Evolutionary conservation across 2,113 vertebrate genomes (phyloP), one percentile per base, ranked within the genome.

Genomic region (Tricholaema leucomelas): DNA sequence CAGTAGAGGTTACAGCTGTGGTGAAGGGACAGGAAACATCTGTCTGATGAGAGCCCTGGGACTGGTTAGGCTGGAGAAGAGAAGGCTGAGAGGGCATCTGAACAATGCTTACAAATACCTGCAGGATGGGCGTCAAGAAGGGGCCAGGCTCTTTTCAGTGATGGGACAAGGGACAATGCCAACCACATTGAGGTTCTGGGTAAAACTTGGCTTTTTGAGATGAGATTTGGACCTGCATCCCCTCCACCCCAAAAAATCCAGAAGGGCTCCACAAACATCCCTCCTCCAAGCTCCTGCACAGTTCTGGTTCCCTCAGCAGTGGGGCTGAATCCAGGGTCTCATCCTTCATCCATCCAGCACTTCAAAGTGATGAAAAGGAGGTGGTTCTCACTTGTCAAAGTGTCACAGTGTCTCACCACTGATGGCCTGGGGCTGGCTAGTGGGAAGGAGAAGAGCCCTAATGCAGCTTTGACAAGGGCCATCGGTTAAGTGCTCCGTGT

Each of bases 251-350:
- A 31, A 70, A 63, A 40, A 5, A 9, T 9, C 25, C 18, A 8
- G 18, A 25, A 52, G 14, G 1, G 15, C 25, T 44, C 28, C 72
- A 16, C 36, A 35, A 46, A 60, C 24, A 20, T 9, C 61, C 66
- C 23, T 20, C 30, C n/a, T 15, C 46, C 33, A 19, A 11, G 15
- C 11, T 27, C 15, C 30, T 0, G 1, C 0, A 1, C 15, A 20
- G 12, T 9, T 4, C 28, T 0, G 0, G 21, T 44, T 25, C 21
- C 55, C 52, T 21, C 82, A 28, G 31, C 0, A 2, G 2, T 4
- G 21, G 15, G 14, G 17, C 17, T 2, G 1, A 16, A 8, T 8
- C 13, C 1, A 0, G 35, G 36, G 8, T 60, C 84, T 71, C 71
- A 27, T 16, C 66, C 35, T 0, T 16, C 28, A 55, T 6, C 52